Conservation (phyloP, 1,140 invertebrate genomes). For the Penaeus indicus region DNA sequence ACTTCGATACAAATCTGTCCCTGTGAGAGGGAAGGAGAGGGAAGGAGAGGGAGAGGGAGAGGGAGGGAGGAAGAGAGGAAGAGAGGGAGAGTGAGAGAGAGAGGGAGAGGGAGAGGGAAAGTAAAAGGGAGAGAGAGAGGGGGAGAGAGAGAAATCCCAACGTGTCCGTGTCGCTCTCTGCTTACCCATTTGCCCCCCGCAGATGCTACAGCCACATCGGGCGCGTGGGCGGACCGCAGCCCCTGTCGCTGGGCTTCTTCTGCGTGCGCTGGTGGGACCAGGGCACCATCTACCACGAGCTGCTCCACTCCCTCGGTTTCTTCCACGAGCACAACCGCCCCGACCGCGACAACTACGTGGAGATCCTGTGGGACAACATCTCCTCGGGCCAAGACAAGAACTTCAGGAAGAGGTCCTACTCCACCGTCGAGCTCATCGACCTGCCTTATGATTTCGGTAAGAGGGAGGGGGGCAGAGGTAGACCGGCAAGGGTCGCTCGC, state of each 20-base stretch:
- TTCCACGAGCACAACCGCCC: conserved; percentile 72
- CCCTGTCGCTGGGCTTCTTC: conserved; percentile 68
- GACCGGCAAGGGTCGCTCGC: too few relatives aligned
- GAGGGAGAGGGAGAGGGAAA: not conserved
- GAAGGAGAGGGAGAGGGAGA: not conserved
- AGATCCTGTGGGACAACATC: conserved; percentile 71
- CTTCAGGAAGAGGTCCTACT: conserved; percentile 46
- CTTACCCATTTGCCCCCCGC: not conserved
- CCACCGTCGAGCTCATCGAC: conserved; percentile 32
- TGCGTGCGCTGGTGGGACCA: conserved; percentile 69
- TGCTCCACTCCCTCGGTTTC: conserved; percentile 71
- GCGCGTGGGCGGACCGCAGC: conserved; percentile 67
- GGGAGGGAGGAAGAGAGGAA: too few relatives aligned
- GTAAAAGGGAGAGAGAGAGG: not conserved
- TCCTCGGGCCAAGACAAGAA: conserved; percentile 46
- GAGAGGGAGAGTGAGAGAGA: too few relatives aligned
- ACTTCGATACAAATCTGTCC: too few relatives aligned
- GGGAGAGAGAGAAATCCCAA: not conserved
- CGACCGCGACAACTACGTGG: conserved; percentile 70
- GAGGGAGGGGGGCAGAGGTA: not conserved
- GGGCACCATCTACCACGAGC: conserved; percentile 69
- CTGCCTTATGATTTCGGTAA: conserved; percentile 62
- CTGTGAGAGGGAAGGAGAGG: too few relatives aligned
- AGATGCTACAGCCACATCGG: conserved; percentile 70
- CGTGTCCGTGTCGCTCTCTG: too few relatives aligned